Base-by-base conservation (phyloP, 2,113 vertebrate genomes). In the Glaucomys volans region DNA sequence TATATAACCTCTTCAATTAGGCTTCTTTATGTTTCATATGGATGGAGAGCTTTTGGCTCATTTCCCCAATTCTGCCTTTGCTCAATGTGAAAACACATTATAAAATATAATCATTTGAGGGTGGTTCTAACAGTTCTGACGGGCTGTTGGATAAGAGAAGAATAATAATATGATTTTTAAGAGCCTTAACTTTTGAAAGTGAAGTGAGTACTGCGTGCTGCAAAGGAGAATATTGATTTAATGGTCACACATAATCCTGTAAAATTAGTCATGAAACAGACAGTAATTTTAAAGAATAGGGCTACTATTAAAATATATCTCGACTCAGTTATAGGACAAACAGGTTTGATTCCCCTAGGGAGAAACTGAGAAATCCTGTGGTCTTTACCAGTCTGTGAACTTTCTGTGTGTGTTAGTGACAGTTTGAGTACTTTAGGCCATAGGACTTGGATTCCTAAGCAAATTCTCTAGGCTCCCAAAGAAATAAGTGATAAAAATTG, bases 201-300 rank as follows among this genome's bases (percentile, higher is more conserved):
- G 75, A 95, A 59, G 50, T 42, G 32, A 94, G 69, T 57, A 32
- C 54, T 3, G 30, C 81, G 18, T 5, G 20, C 66, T 82, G 84
- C 80, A 97, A 90, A 97, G 5, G 79, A 92, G 87, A 95, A 94
- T 87, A 93, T 89, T 95, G 90, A 91, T 97, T 91, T 69, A 91
- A 50, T 97, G 89, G 94, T 74, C 93, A 82, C 71, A 87, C 77
- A 95, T 84, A 94, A 94, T 95, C 76, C 91, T 94, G 16, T 93
- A 92, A 97, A 98, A 95, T 97, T 95, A 96, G 93, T 91, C 87
- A 79, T 91, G 95, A 97, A 96, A 87, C 47, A 96, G 91, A 96
- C 75, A 93, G 66, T 95, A 95, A 97, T 97, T 97, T 96, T 90
- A 96, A 96, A 94, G 87, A 93, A 95, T 82, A 71, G 62, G 35